Conservation (phyloP, 1,140 invertebrate species). For the Panagrolaimus sp. region DNA sequence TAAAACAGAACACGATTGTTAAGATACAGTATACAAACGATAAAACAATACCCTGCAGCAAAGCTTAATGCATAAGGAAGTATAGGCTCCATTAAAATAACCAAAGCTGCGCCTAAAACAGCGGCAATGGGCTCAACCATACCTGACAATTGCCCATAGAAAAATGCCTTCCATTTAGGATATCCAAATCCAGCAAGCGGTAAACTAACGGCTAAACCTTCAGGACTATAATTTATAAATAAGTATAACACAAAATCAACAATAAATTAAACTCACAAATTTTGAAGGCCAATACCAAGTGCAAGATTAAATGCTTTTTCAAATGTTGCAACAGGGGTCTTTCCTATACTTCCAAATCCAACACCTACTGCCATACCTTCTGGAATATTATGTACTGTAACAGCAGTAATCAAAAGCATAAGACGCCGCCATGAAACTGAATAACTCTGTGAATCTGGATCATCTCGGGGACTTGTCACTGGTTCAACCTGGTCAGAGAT, state of each 20-base stretch:
- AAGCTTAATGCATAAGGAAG: conserved; percentile 90
- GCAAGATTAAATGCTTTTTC: conserved; percentile 75
- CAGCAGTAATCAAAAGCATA: conserved; percentile 85
- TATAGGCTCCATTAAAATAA: conserved; percentile 74
- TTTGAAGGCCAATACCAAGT: conserved; percentile 91
- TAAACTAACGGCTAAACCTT: conserved; percentile 89
- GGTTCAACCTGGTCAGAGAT: background rate
- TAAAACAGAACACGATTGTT: too few relatives aligned
- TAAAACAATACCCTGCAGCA: conserved; percentile 70
- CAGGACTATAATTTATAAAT: conserved; percentile 64
- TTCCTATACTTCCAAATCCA: conserved; percentile 85
- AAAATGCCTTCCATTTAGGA: conserved; percentile 80
- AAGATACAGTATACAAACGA: too few relatives aligned
- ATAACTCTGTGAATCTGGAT: background rate
- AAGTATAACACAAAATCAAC: too few relatives aligned
- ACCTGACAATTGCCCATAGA: conserved; percentile 93
- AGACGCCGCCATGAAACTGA: conserved; percentile 79
- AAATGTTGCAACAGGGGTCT: conserved; percentile 71
- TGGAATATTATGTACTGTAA: conserved; percentile 76
- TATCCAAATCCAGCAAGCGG: conserved; percentile 88
- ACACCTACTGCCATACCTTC: conserved; percentile 93
- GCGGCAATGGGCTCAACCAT: conserved; percentile 97
- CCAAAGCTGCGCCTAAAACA: conserved; percentile 78
- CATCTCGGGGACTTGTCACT: background rate
- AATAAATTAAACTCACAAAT: conserved; percentile 65